phyloP scores from a whole-genome alignment of 2,113 vertebrate genomes.

The Noturus placidus region DNA sequence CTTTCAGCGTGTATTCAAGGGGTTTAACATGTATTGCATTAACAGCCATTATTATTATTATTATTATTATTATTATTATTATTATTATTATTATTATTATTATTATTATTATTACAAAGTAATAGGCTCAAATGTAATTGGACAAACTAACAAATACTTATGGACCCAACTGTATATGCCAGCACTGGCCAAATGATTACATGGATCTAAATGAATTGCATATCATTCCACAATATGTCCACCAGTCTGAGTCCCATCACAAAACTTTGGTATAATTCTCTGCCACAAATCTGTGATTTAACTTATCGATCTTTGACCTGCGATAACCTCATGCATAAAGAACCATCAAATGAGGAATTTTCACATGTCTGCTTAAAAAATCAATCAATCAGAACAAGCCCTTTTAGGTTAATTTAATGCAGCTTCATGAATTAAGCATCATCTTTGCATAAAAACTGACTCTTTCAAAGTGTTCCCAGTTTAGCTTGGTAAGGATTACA shows the following conservation, averaged over 20 bases:
- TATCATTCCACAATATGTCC: constrained; percentile 8
- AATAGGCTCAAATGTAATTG: too few relatives aligned
- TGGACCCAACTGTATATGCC: background rate
- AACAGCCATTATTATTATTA: too few relatives aligned
- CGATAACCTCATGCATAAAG: constrained; percentile 16
- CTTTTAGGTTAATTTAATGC: constrained; percentile 40
- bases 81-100: too few relatives aligned
- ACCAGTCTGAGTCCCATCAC: background rate
- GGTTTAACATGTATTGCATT: too few relatives aligned
- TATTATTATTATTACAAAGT: too few relatives aligned
- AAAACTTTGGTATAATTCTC: background rate
- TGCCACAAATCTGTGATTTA: constrained; percentile 28
- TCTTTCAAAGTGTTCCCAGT: constrained; percentile 29
- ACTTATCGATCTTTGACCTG: constrained; percentile 19
- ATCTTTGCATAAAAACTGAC: constrained; percentile 28
- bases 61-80: too few relatives aligned
- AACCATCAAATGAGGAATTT: constrained; percentile 37
- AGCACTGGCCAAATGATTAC: background rate
- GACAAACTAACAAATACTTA: too few relatives aligned
- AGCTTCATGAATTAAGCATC: constrained; percentile 34
- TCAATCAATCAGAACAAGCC: constrained; percentile 20
- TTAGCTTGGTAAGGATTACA: background rate
- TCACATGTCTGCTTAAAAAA: constrained; percentile 15
- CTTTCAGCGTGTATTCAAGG: too few relatives aligned
- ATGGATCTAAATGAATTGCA: background rate